Evolutionary conservation across 2,888 invertebrate genomes (phyloP).

Genomic region (Ormyrus rosae): DNA sequence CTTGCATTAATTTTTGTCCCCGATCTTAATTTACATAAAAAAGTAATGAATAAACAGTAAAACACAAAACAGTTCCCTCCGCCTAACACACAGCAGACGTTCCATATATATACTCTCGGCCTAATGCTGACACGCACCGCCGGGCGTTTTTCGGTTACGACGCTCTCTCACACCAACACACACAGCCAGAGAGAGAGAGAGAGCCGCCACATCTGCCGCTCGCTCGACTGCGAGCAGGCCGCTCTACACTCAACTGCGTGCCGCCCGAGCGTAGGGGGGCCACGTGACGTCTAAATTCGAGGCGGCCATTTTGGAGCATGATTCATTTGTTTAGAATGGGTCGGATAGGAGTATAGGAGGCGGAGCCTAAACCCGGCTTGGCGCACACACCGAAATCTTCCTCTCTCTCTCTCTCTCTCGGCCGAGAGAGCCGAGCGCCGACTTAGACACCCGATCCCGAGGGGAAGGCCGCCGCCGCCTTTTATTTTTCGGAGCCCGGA

Average conservation of each 20-base stretch:
- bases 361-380: constrained; percentile 67
- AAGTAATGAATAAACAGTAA: no score
- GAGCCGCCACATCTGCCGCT: background rate
- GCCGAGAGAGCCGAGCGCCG: constrained; percentile 21
- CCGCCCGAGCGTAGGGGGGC: constrained; percentile 50
- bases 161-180: background rate
- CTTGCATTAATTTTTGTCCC: no score
- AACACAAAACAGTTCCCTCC: no score
- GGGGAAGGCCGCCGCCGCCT: background rate
- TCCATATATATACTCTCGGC: background rate
- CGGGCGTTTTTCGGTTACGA: constrained; percentile 24
- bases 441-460: constrained; percentile 25
- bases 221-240: background rate
- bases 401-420: background rate
- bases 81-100: no score
- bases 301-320: constrained; percentile 76
- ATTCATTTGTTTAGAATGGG: constrained; percentile 76
- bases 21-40: no score
- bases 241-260: constrained; percentile 32
- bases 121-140: background rate
- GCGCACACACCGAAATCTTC: background rate
- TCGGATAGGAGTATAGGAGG: constrained; percentile 73
- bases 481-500: no score
- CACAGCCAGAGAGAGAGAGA: background rate
- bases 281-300: constrained; percentile 76